Percentiles rank a stretch among this genome's conserved stretches.
Conservation (phyloP, 2,797 vertebrate genomes). For the Neomorphus geoffroyi region DNA sequence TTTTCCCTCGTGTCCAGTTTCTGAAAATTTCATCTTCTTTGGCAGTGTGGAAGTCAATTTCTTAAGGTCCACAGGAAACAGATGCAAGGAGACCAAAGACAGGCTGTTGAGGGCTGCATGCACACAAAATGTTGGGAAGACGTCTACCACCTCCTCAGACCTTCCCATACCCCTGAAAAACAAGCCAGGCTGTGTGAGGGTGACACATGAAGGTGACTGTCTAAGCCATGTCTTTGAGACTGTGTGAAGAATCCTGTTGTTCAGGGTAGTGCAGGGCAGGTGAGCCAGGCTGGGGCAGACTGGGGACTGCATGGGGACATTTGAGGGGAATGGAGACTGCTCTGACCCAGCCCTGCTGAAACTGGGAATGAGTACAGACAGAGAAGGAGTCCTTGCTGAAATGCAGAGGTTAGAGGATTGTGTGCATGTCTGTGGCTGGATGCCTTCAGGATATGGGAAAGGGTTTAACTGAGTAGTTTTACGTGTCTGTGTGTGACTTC, state of each 20-base stretch:
- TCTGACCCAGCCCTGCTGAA: neutral
- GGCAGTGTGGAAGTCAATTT: neutral
- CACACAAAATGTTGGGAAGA: neutral
- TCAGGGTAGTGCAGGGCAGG: neutral
- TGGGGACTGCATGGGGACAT: neutral
- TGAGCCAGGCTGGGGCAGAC: neutral
- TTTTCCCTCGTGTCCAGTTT: neutral
- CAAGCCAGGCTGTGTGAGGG: rapidly evolving
- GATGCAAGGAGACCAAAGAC: neutral
- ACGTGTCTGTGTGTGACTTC: neutral
- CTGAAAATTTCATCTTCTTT: neutral
- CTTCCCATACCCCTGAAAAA: neutral
- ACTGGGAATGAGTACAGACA: rapidly evolving
- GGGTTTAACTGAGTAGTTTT: neutral
- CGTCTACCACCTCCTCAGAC: neutral
- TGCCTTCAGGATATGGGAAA: neutral
- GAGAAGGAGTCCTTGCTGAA: neutral
- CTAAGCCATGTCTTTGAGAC: neutral
- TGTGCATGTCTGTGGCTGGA: neutral
- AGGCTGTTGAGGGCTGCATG: neutral
- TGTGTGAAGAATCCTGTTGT: neutral
- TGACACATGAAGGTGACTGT: neutral
- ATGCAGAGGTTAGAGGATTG: neutral
- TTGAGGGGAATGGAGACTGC: rapidly evolving
- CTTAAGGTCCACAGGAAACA: neutral